These are phyloP conservation scores for Oncopeltus fasciatus DNA, from an alignment of 1,140 invertebrate genomes.

Conservation along the genomic window DNA sequence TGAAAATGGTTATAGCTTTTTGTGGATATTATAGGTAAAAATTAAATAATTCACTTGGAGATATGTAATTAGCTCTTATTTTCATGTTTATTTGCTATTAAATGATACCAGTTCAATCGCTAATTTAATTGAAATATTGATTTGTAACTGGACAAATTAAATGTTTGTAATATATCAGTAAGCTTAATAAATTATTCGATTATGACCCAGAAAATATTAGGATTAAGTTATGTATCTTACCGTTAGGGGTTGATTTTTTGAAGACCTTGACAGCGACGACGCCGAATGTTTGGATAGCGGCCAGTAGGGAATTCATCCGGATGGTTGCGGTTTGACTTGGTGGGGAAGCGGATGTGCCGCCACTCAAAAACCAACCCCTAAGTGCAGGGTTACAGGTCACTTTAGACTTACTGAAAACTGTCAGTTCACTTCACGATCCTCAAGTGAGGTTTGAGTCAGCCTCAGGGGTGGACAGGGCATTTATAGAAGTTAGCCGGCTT, in stretches of 20 bases:
- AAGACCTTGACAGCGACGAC: slow-evolving; percentile 78
- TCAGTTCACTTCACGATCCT: not conserved
- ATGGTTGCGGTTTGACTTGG: not conserved
- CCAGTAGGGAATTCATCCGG: slow-evolving; percentile 33
- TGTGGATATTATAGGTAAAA: too few species aligned
- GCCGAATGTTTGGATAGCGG: slow-evolving; percentile 55
- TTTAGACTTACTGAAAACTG: not conserved
- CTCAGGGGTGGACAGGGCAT: not conserved
- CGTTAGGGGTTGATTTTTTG: slow-evolving; percentile 83
- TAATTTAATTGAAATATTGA: too few species aligned
- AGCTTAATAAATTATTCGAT: too few species aligned
- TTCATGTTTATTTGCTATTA: too few species aligned
- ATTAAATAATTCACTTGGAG: too few species aligned
- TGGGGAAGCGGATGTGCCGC: not conserved
- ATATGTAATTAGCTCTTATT: too few species aligned
- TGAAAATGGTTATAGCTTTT: too few species aligned
- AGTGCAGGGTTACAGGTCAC: slow-evolving; percentile 11
- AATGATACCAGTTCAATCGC: too few species aligned
- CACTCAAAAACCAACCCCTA: slow-evolving; percentile 14
- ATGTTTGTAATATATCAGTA: too few species aligned
- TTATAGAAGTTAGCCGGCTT: not conserved
- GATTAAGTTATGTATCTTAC: slow-evolving; percentile 36
- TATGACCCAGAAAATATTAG: too few species aligned
- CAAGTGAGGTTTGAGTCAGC: not conserved
- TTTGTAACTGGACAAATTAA: too few species aligned